Evolutionary conservation across 2,797 vertebrate genomes (phyloP).

Genomic region (Ceyx erithaca): DNA sequence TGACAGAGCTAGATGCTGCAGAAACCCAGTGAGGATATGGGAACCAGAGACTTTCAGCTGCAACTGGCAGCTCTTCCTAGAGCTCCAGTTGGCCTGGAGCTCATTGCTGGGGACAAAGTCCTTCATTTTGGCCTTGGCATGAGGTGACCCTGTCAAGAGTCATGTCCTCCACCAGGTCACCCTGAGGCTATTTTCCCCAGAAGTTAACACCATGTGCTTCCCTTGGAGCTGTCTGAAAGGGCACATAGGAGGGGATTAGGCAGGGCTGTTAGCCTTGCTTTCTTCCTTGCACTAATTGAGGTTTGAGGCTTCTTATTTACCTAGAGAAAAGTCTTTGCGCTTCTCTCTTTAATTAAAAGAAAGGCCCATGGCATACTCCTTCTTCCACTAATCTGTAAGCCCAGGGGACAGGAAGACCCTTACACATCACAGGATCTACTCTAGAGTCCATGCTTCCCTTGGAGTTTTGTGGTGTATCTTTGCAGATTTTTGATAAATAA

Average conservation of each 20-base stretch:
- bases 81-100: neutral
- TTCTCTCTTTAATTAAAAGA: neutral
- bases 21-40: accelerated
- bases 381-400: neutral
- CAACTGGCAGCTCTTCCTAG: neutral
- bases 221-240: neutral
- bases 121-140: neutral
- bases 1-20: neutral
- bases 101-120: neutral
- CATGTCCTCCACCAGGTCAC: neutral
- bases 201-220: neutral
- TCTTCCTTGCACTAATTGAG: neutral
- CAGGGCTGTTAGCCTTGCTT: neutral
- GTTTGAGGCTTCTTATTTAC: neutral
- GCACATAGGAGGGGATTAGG: neutral
- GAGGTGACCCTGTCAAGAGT: neutral
- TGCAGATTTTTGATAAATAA: neutral
- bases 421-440: neutral
- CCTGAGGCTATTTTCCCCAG: neutral
- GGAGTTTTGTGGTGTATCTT: neutral
- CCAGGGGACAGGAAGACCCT: neutral
- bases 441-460: neutral
- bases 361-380: neutral
- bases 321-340: neutral
- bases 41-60: neutral